Conservation (phyloP, 2,888 invertebrate species). For the Agriopis leucophaearia region DNA sequence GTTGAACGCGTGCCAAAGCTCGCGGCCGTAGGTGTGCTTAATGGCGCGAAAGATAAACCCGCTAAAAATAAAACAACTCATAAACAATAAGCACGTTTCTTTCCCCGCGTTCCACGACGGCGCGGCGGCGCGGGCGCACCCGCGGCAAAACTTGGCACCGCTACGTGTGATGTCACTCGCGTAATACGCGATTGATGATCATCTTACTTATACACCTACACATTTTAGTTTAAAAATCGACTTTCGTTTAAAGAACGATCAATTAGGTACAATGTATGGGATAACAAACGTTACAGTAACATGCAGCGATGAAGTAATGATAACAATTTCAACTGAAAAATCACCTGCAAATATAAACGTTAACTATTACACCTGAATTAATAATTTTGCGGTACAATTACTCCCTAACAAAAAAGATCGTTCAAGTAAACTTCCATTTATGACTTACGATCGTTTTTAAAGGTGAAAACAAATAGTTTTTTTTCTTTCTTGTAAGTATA, state of each 20-base stretch:
- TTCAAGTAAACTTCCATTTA: neutral
- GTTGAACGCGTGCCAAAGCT: conserved; percentile 79
- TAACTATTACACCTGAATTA: neutral
- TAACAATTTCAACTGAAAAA: neutral
- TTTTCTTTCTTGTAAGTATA: neutral
- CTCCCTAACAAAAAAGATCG: neutral
- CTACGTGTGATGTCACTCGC: conserved; percentile 37
- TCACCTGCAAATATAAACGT: neutral
- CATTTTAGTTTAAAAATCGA: too few relatives aligned
- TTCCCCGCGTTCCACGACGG: conserved; percentile 53
- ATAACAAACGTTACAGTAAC: neutral
- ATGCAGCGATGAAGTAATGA: neutral
- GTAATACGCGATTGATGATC: conserved; percentile 28
- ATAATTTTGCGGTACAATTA: neutral
- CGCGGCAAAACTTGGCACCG: conserved; percentile 54
- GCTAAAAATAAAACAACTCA: conserved; percentile 77
- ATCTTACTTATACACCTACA: conserved; percentile 3
- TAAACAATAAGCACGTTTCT: conserved; percentile 80
- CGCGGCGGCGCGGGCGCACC: conserved; percentile 60
- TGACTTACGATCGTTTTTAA: neutral
- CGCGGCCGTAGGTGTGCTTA: conserved; percentile 74
- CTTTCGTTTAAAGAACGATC: neutral
- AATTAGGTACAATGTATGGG: conserved; percentile 1
- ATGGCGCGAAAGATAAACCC: conserved; percentile 83
- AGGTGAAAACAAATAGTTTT: neutral